Evolutionary conservation across 2,113 vertebrate species (phyloP).

Genomic region (Delphinus delphis): DNA sequence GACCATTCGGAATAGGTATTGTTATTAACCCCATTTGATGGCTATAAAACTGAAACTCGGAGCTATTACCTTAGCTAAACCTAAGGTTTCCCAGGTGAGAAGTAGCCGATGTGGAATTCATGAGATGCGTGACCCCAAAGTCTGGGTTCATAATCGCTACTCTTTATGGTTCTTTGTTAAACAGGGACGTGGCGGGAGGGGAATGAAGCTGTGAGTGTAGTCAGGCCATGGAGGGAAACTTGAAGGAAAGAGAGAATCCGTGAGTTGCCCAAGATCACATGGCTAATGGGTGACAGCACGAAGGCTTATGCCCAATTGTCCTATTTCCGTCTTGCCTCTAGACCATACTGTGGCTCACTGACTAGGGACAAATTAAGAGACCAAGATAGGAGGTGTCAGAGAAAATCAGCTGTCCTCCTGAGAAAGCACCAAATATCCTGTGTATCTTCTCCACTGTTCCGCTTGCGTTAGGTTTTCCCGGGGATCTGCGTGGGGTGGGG

Average conservation of each 20-base stretch:
- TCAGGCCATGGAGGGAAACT: not conserved
- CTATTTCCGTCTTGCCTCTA: not conserved
- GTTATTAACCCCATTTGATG: not conserved
- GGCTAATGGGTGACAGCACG: not conserved
- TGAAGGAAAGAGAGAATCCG: not conserved
- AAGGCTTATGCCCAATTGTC: not conserved
- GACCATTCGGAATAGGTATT: not conserved
- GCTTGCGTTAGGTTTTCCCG: conserved; percentile 64
- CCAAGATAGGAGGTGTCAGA: conserved; percentile 29
- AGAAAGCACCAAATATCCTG: not conserved
- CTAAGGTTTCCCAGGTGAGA: not conserved
- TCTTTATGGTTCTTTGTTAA: not conserved
- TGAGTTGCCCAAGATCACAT: not conserved
- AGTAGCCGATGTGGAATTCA: not conserved
- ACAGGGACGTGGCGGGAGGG: not conserved
- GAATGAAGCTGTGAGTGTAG: not conserved
- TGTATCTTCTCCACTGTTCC: conserved; percentile 16
- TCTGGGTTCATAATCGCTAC: not conserved
- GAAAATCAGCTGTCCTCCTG: conserved; percentile 4
- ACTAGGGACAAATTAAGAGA: conserved; percentile 23
- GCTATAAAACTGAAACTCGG: not conserved
- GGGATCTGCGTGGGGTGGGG: conserved; percentile 54
- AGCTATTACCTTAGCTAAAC: not conserved
- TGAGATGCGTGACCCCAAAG: not conserved
- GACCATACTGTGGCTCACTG: not conserved